Percentiles rank a stretch among this genome's conserved stretches.
phyloP scores from a whole-genome alignment of 2,113 vertebrate genomes.

The Crotalus tigris region DNA sequence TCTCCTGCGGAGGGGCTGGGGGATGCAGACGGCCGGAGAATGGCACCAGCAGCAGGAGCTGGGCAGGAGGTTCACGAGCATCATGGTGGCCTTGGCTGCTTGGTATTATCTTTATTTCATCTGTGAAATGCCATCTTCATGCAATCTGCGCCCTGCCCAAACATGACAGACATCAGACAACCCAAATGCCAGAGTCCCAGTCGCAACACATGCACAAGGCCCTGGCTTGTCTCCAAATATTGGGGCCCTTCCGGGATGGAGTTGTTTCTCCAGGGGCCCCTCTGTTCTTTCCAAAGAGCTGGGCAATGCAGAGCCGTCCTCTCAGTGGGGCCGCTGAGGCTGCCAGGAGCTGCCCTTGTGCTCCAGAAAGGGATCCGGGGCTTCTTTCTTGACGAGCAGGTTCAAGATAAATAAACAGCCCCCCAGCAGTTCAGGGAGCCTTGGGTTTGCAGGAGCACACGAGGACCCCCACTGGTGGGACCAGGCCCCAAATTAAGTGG shows the following conservation, averaged over 20 bases:
- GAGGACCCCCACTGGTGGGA: background rate
- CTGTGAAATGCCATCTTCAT: background rate
- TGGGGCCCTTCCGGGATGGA: background rate
- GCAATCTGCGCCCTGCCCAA: background rate
- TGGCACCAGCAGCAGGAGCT: background rate
- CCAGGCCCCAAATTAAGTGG: background rate
- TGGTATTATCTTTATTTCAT: background rate
- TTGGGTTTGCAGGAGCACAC: background rate
- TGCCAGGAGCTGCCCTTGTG: background rate
- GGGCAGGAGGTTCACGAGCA: background rate
- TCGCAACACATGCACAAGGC: background rate
- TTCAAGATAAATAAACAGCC: background rate
- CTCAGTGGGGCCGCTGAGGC: background rate
- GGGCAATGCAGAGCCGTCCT: background rate
- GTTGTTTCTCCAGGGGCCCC: background rate
- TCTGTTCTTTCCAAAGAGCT: background rate
- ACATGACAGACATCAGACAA: background rate
- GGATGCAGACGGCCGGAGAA: background rate
- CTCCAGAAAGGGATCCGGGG: background rate
- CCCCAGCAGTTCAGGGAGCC: background rate
- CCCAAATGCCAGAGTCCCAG: background rate
- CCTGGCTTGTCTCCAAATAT: background rate
- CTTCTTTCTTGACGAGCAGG: background rate
- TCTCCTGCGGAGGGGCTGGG: background rate
- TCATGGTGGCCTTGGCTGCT: background rate